Base-by-base conservation (phyloP, 2,888 invertebrate species). In the Uropetala carovei region DNA sequence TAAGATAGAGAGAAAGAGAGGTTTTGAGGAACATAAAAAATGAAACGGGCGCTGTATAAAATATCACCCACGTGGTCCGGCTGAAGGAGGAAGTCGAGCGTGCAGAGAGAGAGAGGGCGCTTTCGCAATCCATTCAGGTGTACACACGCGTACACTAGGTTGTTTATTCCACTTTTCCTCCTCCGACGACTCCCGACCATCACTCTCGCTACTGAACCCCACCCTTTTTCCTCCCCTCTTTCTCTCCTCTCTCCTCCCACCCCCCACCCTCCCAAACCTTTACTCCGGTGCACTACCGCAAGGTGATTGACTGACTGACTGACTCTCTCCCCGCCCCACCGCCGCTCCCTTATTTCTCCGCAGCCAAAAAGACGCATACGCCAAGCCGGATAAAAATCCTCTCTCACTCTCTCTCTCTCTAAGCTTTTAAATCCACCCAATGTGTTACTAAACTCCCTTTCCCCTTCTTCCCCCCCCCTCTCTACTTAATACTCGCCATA, bases 81-180 rank as follows among this genome's bases (percentile, higher is more conserved):
- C 22, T 43, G n/a, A 68, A 68, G 22, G 68, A 68, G 68, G 68
- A 68, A 68, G 68, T n/a, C 68, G 68, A 68, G 22, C 68, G 68
- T 68, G n/a, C 68, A 68, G 68, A 0, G n/a, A 0, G 7, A 1
- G 43, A 68, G 68, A 0, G n/a, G 7, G 7, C 43, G 43, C 43
- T 68, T 68, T 68, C 68, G 22, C 68, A 68, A 68, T 68, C n/a
- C 68, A 22, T 68, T 43, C 43, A 43, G 43, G 43, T 43, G 43
- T 43, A 43, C 43, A 43, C 43, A 43, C 43, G 43, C 43, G 43
- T 43, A 43, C 43, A 43, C 43, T 1, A 43, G 43, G 43, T 43
- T 43, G 43, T 43, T 43, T 43, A 43, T 43, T 43, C 43, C 43
- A 43, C 43, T 43, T 68, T 68, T 68, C 68, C 68, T 60, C 60